Conservation (phyloP, 2,888 invertebrate species). For the Hypolimnas misippus region DNA sequence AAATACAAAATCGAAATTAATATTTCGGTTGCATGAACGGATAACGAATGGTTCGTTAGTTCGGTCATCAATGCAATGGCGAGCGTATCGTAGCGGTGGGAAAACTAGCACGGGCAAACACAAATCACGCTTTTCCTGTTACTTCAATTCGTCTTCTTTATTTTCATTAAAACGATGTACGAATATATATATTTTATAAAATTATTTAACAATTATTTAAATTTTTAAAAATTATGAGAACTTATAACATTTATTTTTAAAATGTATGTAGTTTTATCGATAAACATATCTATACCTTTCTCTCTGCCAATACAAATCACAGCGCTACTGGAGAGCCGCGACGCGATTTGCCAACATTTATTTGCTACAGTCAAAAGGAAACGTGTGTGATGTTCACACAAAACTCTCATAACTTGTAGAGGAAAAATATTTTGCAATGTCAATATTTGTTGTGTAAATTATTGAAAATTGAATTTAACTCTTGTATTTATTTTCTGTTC, state of each 20-base stretch:
- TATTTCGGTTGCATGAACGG: conserved; percentile 66
- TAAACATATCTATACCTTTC: neutral
- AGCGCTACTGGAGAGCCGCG: conserved; percentile 1
- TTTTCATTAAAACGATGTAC: conserved; percentile 14
- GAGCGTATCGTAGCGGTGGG: conserved; percentile 64
- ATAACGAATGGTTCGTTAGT: conserved; percentile 75
- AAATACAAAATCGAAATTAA: conserved; percentile 65
- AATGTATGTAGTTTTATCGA: too few species aligned
- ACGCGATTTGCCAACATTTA: conserved; percentile 27
- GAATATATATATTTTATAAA: too few species aligned
- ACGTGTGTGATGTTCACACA: conserved; percentile 29
- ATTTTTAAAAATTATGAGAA: too few species aligned
- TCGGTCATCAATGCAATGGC: conserved; percentile 59
- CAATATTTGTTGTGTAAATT: conserved; percentile 42
- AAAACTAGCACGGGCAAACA: conserved; percentile 74
- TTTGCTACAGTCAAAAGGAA: conserved; percentile 36
- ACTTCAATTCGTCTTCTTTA: conserved; percentile 32
- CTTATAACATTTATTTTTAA: too few species aligned
- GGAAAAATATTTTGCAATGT: conserved; percentile 42
- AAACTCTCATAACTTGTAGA: conserved; percentile 18
- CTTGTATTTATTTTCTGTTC: conserved; percentile 42
- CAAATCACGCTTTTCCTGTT: conserved; percentile 67
- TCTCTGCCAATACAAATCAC: conserved; percentile 8
- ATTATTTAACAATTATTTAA: too few species aligned
- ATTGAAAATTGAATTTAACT: neutral